A percentile compares a stretch with the other conserved stretches of the same genome.
Conservation (phyloP, 2,888 invertebrate genomes). For the Neoitamus cyanurus region DNA sequence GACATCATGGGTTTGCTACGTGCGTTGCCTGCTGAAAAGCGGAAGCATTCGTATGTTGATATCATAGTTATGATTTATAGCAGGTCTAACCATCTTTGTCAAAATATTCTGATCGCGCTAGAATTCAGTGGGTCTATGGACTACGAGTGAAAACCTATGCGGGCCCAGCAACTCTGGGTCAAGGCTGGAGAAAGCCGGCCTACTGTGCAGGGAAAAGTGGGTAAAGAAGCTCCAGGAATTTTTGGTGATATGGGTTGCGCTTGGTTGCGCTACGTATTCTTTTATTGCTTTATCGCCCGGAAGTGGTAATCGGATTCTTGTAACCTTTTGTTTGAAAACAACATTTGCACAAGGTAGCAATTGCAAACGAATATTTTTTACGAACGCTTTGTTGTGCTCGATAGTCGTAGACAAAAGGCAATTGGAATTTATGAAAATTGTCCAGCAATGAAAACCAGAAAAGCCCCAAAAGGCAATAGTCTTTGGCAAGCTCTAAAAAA, state of each 20-base stretch:
- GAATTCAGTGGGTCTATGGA: background rate
- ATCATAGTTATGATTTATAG: background rate
- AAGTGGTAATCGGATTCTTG: background rate
- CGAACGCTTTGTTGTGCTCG: background rate
- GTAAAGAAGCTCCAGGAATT: background rate
- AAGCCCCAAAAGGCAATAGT: constrained; percentile 2
- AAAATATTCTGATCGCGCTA: constrained; percentile 1
- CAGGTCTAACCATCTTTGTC: background rate
- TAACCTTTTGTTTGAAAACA: too few relatives aligned
- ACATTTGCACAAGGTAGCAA: background rate
- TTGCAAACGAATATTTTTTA: background rate
- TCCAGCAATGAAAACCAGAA: background rate
- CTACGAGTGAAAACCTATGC: background rate
- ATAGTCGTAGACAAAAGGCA: background rate
- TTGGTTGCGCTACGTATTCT: too few relatives aligned
- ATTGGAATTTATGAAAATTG: constrained; percentile 26
- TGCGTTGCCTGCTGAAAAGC: background rate
- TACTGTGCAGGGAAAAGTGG: background rate
- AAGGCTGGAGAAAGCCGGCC: background rate
- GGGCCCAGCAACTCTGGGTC: background rate
- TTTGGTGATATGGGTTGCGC: background rate
- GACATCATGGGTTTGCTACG: background rate
- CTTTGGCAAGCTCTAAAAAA: background rate
- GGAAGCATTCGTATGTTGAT: background rate
- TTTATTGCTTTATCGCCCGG: background rate